Evolutionary conservation across 2,113 vertebrate genomes (phyloP).

Genomic region (Tamias sibiricus): DNA sequence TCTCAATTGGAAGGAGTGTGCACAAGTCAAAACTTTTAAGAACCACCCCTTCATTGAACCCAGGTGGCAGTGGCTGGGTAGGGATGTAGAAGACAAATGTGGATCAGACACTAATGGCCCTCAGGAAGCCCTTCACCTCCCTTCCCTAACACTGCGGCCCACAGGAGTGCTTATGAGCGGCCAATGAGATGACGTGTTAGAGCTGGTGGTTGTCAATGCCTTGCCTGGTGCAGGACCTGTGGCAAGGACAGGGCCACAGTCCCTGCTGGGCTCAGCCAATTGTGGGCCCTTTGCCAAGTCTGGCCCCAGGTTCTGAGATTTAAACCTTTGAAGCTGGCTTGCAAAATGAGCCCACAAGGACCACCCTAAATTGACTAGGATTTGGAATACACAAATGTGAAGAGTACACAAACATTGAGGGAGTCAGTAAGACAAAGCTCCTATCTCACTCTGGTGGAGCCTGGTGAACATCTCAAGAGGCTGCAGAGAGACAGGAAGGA

Average conservation of each 20-base stretch:
- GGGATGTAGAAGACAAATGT: rapidly evolving
- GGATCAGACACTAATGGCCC: rapidly evolving
- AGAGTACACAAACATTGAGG: neutral
- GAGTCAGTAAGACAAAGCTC: neutral
- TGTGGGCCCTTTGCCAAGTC: neutral
- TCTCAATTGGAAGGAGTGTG: neutral
- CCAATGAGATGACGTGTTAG: rapidly evolving
- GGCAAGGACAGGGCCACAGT: neutral
- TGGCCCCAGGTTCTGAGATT: neutral
- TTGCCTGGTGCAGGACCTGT: too few relatives aligned
- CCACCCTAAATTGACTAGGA: neutral
- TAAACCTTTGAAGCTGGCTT: neutral
- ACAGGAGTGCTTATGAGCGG: neutral
- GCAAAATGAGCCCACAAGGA: neutral
- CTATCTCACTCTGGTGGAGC: neutral
- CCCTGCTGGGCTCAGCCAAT: too few relatives aligned
- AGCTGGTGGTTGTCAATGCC: neutral
- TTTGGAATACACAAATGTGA: neutral
- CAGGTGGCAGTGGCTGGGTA: rapidly evolving
- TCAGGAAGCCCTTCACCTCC: neutral
- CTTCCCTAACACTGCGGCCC: neutral
- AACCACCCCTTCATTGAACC: rapidly evolving
- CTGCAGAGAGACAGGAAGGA: neutral
- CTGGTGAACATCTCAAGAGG: neutral
- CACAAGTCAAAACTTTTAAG: neutral